Base-by-base conservation (phyloP, 2,113 vertebrate genomes). In the Carassius auratus region DNA sequence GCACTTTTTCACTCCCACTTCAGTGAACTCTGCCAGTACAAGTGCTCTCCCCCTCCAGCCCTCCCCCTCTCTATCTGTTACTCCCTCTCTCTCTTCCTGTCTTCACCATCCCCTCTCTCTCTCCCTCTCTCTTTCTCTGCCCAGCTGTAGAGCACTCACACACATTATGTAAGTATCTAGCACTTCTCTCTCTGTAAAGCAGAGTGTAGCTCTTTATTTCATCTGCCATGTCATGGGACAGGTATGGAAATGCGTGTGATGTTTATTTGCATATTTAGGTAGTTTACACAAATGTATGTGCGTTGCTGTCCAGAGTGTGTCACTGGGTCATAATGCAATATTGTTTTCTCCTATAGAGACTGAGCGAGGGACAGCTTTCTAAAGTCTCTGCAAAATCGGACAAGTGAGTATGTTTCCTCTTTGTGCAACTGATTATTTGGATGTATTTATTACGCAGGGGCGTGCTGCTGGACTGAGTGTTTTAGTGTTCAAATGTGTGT, bases 121-220 rank as follows among this genome's bases (percentile, higher is more conserved):
- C 87, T n/a, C 59, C 89, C 88, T 88, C 48, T 82, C 85, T 83
- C 84, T 85, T n/a, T n/a, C n/a, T n/a, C n/a, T n/a, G 36, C 62
- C 82, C 86, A 84, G 64, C 10, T 80, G 76, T 73, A 69, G 73
- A 38, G 62, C 79, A 85, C 84, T 71, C 69, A 61, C 90, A 86
- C 71, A 84, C 85, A 26, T 95, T 93, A 94, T 92, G 88, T 94
- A 94, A 94, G 88, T 80, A 90, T 84, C 90, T 89, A 85, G 82
- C 81, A 48, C 87, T 86, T 75, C 88, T 48, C 84, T 66, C 55
- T 80, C 30, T 76, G 77, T 88, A 68, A 85, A 52, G 82, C 64
- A 48, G 76, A 88, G 86, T 81, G 81, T 75, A 82, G 89, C 91
- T 68, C 52, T 76, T 0, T 75, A 77, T 88, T 76, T 59, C 89